Evolutionary conservation across 1,140 invertebrate genomes (phyloP).

Genomic region (Antheraea pernyi): DNA sequence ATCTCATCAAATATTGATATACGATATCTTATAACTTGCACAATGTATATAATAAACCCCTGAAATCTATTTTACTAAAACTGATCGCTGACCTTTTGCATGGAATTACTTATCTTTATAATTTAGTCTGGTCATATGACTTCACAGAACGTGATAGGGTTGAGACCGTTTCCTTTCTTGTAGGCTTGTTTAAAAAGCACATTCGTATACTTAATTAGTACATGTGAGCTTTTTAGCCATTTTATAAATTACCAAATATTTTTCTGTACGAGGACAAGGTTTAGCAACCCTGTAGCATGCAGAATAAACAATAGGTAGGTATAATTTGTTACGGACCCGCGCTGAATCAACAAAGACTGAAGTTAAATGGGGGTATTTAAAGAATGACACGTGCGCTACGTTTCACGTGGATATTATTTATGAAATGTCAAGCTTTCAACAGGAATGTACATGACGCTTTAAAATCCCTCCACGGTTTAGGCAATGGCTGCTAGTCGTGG

Average conservation of each 20-base stretch:
- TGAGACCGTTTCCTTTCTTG: no score
- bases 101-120: no score
- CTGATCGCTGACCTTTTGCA: no score
- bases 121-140: no score
- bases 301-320: slow-evolving; percentile 25
- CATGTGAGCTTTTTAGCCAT: no score
- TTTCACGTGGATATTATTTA: slow-evolving; percentile 2
- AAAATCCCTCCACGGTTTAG: not conserved
- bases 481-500: not conserved
- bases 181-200: no score
- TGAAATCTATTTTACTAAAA: no score
- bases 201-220: no score
- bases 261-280: not conserved
- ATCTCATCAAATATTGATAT: no score
- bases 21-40: no score
- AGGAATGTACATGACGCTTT: not conserved
- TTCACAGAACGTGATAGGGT: no score
- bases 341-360: slow-evolving; percentile 22
- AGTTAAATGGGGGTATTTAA: slow-evolving; percentile 20
- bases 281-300: slow-evolving; percentile 6
- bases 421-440: slow-evolving; percentile 12
- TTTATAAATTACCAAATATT: not conserved
- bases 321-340: slow-evolving; percentile 22
- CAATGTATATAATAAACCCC: no score
- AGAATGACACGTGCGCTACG: slow-evolving; percentile 11